Evolutionary conservation across 2,888 invertebrate genomes (phyloP).

Genomic region (Oligia strigilis): DNA sequence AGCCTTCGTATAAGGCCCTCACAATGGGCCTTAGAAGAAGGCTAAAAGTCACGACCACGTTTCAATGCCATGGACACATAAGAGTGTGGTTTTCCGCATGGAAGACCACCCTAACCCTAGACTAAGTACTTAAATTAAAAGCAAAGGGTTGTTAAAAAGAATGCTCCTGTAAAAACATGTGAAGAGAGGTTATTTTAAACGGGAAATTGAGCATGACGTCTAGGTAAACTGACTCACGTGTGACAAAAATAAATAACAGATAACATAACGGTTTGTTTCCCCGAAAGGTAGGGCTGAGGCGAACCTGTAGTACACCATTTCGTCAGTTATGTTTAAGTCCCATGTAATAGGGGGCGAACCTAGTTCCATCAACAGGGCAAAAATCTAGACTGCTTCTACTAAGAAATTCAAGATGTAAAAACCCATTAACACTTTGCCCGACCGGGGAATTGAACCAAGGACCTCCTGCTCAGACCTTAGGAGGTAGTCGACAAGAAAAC

Average conservation of each 20-base stretch:
- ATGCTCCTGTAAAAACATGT: not conserved
- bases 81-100: constrained; percentile 27
- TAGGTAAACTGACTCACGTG: not conserved
- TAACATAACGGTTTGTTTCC: not conserved
- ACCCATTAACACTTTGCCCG: not conserved
- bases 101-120: not conserved
- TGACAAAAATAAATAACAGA: not conserved
- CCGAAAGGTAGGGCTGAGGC: not conserved
- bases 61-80: not conserved
- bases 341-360: not conserved
- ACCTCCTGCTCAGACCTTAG: not conserved
- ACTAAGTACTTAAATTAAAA: not conserved
- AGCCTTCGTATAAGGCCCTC: too few relatives aligned
- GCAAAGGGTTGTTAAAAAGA: constrained; percentile 12
- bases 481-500: not conserved
- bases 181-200: not conserved
- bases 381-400: not conserved
- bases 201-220: not conserved
- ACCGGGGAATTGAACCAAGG: not conserved
- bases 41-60: too few relatives aligned
- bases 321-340: too few relatives aligned
- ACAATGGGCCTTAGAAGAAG: too few relatives aligned
- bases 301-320: not conserved
- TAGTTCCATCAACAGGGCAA: not conserved
- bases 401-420: too few relatives aligned